A percentile compares a stretch with the other conserved stretches of the same genome.
Conservation (phyloP, 1,140 invertebrate genomes). For the Drosophila aff. region DNA sequence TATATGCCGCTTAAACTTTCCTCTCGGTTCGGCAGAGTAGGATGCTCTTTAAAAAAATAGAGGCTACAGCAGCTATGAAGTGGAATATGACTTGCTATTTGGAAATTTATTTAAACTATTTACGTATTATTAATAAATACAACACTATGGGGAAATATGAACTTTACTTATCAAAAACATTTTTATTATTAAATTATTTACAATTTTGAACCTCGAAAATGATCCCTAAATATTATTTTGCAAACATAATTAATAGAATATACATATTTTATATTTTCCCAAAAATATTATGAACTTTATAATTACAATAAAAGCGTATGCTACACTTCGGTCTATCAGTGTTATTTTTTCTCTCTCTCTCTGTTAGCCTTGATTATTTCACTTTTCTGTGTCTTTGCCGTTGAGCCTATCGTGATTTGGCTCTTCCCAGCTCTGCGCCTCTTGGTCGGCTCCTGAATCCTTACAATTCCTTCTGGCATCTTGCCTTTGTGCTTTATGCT, state of each 20-base stretch:
- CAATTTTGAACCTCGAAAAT: too few relatives aligned
- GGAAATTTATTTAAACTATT: not conserved
- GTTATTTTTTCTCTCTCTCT: not conserved
- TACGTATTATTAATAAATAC: not conserved
- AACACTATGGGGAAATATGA: not conserved
- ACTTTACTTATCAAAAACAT: too few relatives aligned
- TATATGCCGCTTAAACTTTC: conserved; percentile 55
- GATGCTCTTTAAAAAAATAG: conserved; percentile 9
- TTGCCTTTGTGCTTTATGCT: conserved; percentile 59
- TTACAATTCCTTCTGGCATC: conserved; percentile 48
- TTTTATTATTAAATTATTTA: too few relatives aligned
- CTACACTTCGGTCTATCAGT: not conserved
- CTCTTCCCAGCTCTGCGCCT: conserved; percentile 25
- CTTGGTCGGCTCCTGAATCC: conserved; percentile 8
- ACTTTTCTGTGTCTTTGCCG: conserved; percentile 23
- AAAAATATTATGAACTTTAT: too few relatives aligned
- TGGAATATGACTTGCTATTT: not conserved
- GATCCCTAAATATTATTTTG: too few relatives aligned
- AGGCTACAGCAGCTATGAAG: not conserved
- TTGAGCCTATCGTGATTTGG: conserved; percentile 59
- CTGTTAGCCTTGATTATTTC: conserved; percentile 5
- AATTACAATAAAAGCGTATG: not conserved
- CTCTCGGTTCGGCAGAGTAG: conserved; percentile 2
- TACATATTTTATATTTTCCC: too few relatives aligned
- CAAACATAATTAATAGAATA: too few relatives aligned